phyloP scores from a whole-genome alignment of 2,888 invertebrate genomes.

The Drosophila meridionalis region DNA sequence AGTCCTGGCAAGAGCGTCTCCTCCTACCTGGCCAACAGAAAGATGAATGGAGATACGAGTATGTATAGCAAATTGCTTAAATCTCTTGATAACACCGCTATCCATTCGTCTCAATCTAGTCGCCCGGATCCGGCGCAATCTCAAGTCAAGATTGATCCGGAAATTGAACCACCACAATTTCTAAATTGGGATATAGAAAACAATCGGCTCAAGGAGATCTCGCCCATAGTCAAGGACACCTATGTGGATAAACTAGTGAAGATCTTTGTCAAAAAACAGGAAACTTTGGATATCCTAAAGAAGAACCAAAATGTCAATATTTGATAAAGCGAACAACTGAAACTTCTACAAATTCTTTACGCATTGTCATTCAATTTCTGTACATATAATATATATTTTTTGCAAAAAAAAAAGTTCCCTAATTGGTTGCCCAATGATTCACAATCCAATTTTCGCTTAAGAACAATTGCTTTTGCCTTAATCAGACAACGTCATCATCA shows the following conservation, averaged over 20 bases:
- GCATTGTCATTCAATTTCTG: not conserved
- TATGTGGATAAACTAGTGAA: conserved; percentile 57
- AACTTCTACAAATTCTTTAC: not conserved
- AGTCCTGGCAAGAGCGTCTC: conserved; percentile 5
- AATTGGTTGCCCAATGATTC: conserved; percentile 37
- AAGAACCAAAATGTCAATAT: not conserved
- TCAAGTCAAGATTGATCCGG: not conserved
- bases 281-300: conserved; percentile 12
- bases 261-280: conserved; percentile 40
- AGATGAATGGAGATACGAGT: conserved; percentile 9
- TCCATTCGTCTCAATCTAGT: conserved; percentile 29
- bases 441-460: conserved; percentile 20
- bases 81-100: conserved; percentile 33
- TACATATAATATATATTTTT: conserved; percentile 2
- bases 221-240: conserved; percentile 37
- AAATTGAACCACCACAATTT: conserved; percentile 51
- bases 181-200: conserved; percentile 61
- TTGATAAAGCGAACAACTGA: not conserved
- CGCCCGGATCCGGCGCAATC: conserved; percentile 26
- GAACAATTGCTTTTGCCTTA: not conserved
- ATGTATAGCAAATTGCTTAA: conserved; percentile 22
- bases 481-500: conserved; percentile 37
- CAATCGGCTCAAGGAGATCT: conserved; percentile 32
- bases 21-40: too few species aligned
- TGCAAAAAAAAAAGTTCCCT: not conserved